Base-by-base conservation (phyloP, 2,113 vertebrate species). In the Silurus glanis region DNA sequence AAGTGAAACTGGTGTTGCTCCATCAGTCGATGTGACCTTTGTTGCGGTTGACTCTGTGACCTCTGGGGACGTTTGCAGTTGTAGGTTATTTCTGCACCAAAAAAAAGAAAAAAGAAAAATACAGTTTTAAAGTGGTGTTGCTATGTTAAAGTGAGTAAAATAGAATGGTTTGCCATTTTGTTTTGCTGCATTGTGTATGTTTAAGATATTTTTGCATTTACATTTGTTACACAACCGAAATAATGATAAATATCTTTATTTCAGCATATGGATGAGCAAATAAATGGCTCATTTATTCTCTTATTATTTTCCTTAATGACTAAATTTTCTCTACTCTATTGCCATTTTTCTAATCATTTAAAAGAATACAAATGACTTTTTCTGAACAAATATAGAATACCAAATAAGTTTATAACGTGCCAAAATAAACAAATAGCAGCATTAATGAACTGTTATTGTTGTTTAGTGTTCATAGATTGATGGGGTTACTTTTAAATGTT, bases 21-120 rank as follows among this genome's bases (percentile, higher is more conserved):
- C 13, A 6, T 76, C 74, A 76, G 74, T 76, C 23, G 23, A 76
- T 55, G 12, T 55, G 74, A 76, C 51, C 49, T 76, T 76, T 76
- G 49, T 55, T 55, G 13, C 2, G 49, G 55, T 76, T 25, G 51
- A 25, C n/a, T 25, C 6, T 25, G 49, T 76, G 74, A 76, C 74
- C 74, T 76, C 51, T 55, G 51, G 49, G 74, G 12, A 55, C 12
- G 7, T 25, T 55, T 76, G 74, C 72, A 25, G 21, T 76, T 23
- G 4, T 9, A 49, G 45, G 1, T 74, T 23, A 23, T 74, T 74
- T 47, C 2, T 37, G 37, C 37, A 37, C 5, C 1, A 1, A 6
- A 37, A 17, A 37, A 69, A n/a, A 66, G 3, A 66, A 66, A 66
- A 25, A 8, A 69, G 71, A 21, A 37, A 37, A 37, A 37, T 37